Conservation (phyloP, 2,113 vertebrate species). For the Dasyornis broadbenti region DNA sequence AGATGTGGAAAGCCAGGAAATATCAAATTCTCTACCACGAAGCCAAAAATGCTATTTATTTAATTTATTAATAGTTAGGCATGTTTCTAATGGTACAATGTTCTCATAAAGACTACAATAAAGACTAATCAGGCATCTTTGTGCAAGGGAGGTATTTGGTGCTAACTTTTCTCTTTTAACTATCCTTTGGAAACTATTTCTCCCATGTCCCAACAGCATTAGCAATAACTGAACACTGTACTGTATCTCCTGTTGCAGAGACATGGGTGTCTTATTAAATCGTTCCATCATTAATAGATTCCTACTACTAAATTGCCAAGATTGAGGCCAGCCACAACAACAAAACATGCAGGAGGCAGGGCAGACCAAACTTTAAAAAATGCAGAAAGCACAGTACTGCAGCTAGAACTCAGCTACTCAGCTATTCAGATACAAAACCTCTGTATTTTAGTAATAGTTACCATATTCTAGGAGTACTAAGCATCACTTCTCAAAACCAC, state of each 20-base stretch:
- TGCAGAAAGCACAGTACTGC: neutral
- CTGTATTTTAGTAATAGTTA: neutral
- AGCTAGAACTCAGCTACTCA: neutral
- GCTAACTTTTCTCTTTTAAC: neutral
- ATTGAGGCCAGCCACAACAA: neutral
- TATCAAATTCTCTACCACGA: constrained; percentile 4
- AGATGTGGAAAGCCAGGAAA: constrained; percentile 28
- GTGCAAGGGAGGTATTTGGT: neutral
- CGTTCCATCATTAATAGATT: neutral
- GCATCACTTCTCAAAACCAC: neutral
- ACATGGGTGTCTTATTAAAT: neutral
- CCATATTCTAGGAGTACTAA: neutral
- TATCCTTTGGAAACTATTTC: neutral
- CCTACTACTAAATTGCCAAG: neutral
- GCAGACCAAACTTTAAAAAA: neutral
- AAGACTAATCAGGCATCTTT: constrained; percentile 10
- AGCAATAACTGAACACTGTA: neutral
- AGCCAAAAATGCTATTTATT: constrained; percentile 53
- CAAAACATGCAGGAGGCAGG: neutral
- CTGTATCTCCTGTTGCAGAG: neutral
- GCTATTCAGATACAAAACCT: neutral
- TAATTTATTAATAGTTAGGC: constrained; percentile 37
- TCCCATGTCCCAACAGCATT: neutral
- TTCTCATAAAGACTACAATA: neutral
- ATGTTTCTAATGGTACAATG: neutral